phyloP scores from a whole-genome alignment of 2,113 vertebrate species.

The Sebastes fasciatus region DNA sequence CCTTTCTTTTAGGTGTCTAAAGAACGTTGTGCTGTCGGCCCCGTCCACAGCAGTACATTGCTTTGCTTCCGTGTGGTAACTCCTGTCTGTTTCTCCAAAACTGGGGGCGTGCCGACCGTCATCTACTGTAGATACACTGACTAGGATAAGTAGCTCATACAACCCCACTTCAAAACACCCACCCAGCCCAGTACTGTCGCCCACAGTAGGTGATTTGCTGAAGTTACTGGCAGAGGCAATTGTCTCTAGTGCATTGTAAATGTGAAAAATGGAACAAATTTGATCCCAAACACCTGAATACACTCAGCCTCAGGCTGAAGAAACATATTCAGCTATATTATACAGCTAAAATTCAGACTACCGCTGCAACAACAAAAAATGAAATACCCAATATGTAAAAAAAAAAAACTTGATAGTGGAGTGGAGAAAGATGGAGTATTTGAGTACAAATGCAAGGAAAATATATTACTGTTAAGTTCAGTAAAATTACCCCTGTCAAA shows the following conservation, averaged over 20 bases:
- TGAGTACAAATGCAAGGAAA: neutral
- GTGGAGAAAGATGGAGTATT: neutral
- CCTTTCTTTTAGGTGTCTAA: too few relatives aligned
- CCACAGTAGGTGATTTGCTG: conserved; percentile 19
- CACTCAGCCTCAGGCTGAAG: neutral
- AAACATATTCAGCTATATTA: conserved; percentile 1
- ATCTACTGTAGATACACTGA: too few relatives aligned
- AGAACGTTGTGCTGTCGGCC: too few relatives aligned
- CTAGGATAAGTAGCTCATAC: too few relatives aligned
- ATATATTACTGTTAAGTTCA: neutral
- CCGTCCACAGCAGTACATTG: too few relatives aligned
- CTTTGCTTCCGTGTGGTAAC: too few relatives aligned
- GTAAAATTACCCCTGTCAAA: neutral
- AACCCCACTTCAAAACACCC: too few relatives aligned
- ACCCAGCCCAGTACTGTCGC: neutral
- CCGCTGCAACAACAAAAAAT: neutral
- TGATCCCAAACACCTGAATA: conserved; percentile 21
- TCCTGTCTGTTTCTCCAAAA: too few relatives aligned
- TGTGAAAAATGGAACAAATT: conserved; percentile 15
- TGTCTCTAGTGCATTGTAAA: neutral
- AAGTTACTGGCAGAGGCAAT: neutral
- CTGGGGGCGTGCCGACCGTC: too few relatives aligned
- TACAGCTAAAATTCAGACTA: neutral
- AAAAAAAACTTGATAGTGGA: neutral
- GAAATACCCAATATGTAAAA: neutral